A percentile compares a stretch with the other conserved stretches of the same genome.
Evolutionary conservation across 1,140 invertebrate species (phyloP).

Genomic region (Aplysia californica): DNA sequence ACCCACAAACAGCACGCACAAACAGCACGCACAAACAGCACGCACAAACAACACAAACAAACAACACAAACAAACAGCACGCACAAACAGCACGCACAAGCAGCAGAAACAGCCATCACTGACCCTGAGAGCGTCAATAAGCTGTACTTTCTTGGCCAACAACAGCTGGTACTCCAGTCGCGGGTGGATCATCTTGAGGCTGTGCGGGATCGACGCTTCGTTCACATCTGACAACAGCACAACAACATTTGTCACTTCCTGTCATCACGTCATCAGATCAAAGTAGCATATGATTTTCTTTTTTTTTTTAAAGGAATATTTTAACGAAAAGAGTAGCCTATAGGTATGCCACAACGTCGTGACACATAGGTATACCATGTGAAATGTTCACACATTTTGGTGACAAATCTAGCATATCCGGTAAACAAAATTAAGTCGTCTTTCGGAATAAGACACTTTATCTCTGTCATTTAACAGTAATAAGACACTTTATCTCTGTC

Average conservation of each 20-base stretch:
- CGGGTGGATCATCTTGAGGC: constrained; percentile 77
- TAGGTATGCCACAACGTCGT: neutral
- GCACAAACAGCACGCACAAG: too few relatives aligned
- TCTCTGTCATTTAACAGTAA: neutral
- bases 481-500: too few relatives aligned
- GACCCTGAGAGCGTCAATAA: constrained; percentile 71
- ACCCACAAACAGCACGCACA: too few relatives aligned
- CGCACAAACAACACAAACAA: too few relatives aligned
- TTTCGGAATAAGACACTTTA: neutral
- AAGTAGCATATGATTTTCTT: too few relatives aligned
- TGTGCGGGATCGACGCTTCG: constrained; percentile 77
- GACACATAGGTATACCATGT: neutral
- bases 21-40: too few relatives aligned
- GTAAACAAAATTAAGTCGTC: neutral
- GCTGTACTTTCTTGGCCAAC: constrained; percentile 70
- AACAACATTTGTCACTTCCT: neutral
- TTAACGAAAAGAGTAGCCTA: neutral
- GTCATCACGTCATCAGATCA: neutral
- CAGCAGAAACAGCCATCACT: too few relatives aligned
- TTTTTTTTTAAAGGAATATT: too few relatives aligned
- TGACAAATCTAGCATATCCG: neutral
- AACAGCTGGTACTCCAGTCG: constrained; percentile 72
- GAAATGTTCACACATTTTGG: neutral
- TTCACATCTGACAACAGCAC: constrained; percentile 69
- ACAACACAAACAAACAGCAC: too few relatives aligned